Conservation (phyloP, 2,888 invertebrate species). For the Hirtodrosophila cameraria region DNA sequence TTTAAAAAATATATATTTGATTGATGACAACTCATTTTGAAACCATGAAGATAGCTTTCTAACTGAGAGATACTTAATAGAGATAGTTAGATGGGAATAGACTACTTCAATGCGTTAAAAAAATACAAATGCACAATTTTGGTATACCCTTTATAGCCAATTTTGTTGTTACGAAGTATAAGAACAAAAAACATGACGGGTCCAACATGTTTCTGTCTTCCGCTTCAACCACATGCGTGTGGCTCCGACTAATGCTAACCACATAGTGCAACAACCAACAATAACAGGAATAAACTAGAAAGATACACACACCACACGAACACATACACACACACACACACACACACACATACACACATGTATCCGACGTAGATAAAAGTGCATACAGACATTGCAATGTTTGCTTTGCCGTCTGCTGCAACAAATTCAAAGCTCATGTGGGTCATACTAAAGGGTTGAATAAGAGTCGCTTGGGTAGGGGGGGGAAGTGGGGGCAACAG, state of each 20-base stretch:
- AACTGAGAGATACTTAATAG: no score
- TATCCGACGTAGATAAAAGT: conserved; percentile 8
- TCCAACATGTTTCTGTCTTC: conserved; percentile 52
- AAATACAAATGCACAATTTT: background rate
- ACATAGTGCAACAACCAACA: conserved; percentile 49
- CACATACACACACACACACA: conserved; percentile 1
- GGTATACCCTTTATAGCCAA: background rate
- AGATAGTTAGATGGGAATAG: no score
- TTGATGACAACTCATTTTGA: no score
- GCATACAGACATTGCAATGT: conserved; percentile 39
- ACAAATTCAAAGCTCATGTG: conserved; percentile 36
- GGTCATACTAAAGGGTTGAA: conserved; percentile 10
- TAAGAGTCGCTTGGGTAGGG: no score
- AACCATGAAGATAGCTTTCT: no score
- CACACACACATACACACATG: background rate
- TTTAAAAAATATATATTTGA: no score
- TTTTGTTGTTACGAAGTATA: conserved; percentile 31
- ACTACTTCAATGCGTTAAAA: no score
- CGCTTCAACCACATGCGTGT: conserved; percentile 49
- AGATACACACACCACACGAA: conserved; percentile 20
- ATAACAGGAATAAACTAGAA: conserved; percentile 45
- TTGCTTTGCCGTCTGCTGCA: conserved; percentile 52
- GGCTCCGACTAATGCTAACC: conserved; percentile 50
- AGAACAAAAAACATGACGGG: conserved; percentile 35
- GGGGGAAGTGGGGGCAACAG: no score